Evolutionary conservation across 35 echinoderm and acorn worm genomes (phyloP).

Genomic region (Anneissia japonica): DNA sequence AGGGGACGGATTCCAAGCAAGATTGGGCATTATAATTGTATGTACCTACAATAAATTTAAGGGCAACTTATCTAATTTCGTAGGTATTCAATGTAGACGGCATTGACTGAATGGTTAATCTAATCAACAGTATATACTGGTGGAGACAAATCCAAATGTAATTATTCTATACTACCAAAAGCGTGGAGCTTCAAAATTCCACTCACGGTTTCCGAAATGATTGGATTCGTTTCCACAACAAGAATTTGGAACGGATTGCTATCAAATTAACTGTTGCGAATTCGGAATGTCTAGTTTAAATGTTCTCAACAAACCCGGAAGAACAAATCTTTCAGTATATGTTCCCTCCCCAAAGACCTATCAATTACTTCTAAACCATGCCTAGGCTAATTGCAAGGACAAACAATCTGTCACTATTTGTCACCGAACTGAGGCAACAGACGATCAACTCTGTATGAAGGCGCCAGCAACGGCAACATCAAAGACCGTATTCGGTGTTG

Average conservation of each 20-base stretch:
- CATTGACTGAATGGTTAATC: background rate
- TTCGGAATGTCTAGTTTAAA: background rate
- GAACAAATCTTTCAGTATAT: background rate
- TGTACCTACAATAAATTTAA: background rate
- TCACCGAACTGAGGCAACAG: slow-evolving; percentile 52
- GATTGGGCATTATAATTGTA: background rate
- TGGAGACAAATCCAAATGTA: slow-evolving; percentile 1
- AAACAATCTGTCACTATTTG: slow-evolving; percentile 89
- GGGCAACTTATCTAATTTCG: background rate
- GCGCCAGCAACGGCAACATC: slow-evolving; percentile 64
- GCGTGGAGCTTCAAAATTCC: background rate
- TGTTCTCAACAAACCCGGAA: slow-evolving; percentile 1
- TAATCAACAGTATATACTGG: slow-evolving; percentile 11
- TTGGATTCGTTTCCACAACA: background rate
- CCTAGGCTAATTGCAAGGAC: slow-evolving; percentile 76
- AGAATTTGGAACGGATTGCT: background rate
- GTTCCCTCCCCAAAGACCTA: slow-evolving; percentile 54
- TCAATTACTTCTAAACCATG: slow-evolving; percentile 79
- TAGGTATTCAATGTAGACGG: background rate
- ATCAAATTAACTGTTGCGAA: background rate
- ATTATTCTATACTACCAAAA: slow-evolving; percentile 12
- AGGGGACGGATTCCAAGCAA: background rate
- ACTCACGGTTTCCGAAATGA: background rate
- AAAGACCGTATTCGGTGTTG: slow-evolving; percentile 40
- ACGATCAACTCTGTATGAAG: slow-evolving; percentile 57